Conservation (phyloP, 2,113 vertebrate genomes). For the Choloepus hoffmanni region DNA sequence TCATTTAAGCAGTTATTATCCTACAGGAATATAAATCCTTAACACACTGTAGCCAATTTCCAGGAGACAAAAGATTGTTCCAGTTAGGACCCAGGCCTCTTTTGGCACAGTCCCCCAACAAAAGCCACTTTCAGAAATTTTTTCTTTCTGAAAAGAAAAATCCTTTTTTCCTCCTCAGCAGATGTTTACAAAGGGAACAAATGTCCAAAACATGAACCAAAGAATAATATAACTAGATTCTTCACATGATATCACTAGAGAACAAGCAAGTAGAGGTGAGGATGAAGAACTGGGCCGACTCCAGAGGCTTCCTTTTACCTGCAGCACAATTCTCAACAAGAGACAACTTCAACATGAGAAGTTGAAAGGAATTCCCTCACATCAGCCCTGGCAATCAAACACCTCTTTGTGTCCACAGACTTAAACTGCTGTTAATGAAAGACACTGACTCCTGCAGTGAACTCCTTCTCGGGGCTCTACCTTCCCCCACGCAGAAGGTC, state of each 20-base stretch:
- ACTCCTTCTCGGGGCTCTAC: background rate
- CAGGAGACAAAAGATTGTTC: background rate
- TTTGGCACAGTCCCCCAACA: background rate
- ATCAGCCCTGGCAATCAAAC: background rate
- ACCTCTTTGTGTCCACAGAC: background rate
- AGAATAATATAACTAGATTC: background rate
- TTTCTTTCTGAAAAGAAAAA: background rate
- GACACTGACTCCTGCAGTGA: background rate
- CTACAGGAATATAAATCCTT: background rate
- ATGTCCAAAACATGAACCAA: background rate
- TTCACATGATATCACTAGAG: background rate
- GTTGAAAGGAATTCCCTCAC: background rate
- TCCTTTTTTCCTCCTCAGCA: background rate
- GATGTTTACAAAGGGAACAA: background rate
- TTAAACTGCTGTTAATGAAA: accelerated
- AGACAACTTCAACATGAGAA: background rate
- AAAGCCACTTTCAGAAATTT: conserved; percentile 9
- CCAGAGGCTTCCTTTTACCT: background rate
- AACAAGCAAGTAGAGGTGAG: background rate
- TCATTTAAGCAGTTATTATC: background rate
- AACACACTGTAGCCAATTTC: background rate
- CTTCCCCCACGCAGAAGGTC: background rate
- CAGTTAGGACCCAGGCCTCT: background rate
- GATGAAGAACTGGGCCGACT: accelerated
- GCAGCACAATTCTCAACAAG: background rate